phyloP scores from a whole-genome alignment of 1,140 invertebrate species.

The Ceratina calcarata region DNA sequence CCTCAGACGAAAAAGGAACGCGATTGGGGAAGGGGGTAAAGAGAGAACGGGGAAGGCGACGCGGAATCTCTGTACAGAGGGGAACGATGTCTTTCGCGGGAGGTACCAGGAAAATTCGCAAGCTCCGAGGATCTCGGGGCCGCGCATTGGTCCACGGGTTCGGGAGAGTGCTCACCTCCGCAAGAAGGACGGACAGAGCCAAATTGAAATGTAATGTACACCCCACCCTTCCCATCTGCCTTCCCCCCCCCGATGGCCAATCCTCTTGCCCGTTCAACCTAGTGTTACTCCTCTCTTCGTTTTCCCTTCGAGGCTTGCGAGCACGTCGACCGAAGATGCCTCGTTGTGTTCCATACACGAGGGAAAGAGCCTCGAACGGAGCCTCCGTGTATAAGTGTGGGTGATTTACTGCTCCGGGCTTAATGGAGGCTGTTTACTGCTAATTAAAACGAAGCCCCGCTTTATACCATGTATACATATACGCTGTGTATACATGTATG shows the following conservation, averaged over 20 bases:
- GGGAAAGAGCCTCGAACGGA: slow-evolving; percentile 11
- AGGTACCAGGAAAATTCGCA: slow-evolving; percentile 60
- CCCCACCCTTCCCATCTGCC: slow-evolving; percentile 40
- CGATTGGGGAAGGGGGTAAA: neutral
- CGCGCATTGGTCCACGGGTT: slow-evolving; percentile 58
- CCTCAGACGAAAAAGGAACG: neutral
- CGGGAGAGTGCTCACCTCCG: slow-evolving; percentile 59
- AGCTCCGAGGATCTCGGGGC: slow-evolving; percentile 49
- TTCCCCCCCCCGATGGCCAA: slow-evolving; percentile 50
- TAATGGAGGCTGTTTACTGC: slow-evolving; percentile 78
- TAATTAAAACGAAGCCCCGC: slow-evolving; percentile 77
- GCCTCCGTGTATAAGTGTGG: slow-evolving; percentile 68
- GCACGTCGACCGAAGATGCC: slow-evolving; percentile 52
- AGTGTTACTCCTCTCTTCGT: slow-evolving; percentile 9
- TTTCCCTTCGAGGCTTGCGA: slow-evolving; percentile 8
- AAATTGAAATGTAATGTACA: slow-evolving; percentile 77
- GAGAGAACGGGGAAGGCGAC: neutral
- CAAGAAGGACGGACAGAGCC: slow-evolving; percentile 67
- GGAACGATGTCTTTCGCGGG: neutral
- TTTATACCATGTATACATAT: slow-evolving; percentile 65
- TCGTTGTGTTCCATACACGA: slow-evolving; percentile 22
- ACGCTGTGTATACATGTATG: too few species aligned
- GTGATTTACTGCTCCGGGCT: slow-evolving; percentile 75
- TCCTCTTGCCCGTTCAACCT: slow-evolving; percentile 22
- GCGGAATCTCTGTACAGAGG: neutral